These are phyloP conservation scores for Catharus bicknelli DNA, from an alignment of 2,113 vertebrate genomes.

Conservation along the genomic window DNA sequence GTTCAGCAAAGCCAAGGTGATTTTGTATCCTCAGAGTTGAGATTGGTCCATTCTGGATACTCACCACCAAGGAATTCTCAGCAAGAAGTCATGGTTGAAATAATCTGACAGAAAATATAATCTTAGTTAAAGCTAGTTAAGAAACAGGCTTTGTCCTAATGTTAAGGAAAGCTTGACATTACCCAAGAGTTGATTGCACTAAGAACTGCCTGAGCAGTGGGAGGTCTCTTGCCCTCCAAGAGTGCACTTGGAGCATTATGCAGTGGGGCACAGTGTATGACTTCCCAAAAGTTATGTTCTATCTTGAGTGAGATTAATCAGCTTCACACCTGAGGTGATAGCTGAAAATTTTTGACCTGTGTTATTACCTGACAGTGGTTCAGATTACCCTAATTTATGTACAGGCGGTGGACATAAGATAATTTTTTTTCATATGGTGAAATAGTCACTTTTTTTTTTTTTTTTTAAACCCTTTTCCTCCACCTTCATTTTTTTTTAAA, in stretches of 20 bases:
- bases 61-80: neutral
- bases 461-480: neutral
- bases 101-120: neutral
- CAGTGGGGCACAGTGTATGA: neutral
- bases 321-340: neutral
- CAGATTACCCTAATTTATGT: neutral
- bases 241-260: neutral
- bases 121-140: neutral
- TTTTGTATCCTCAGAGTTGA: neutral
- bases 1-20: neutral
- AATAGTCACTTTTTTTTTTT: neutral
- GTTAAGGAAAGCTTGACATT: neutral
- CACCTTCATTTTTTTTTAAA: neutral
- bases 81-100: neutral
- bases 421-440: neutral
- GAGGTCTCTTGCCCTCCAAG: neutral
- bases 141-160: neutral
- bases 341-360: neutral
- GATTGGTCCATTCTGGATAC: fast-evolving
- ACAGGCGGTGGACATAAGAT: neutral
- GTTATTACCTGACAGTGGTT: neutral
- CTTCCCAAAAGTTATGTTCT: neutral
- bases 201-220: neutral
- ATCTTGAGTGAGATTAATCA: neutral
- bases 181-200: neutral